phyloP scores from a whole-genome alignment of 2,113 vertebrate species.

The Syngnathus scovelli region DNA sequence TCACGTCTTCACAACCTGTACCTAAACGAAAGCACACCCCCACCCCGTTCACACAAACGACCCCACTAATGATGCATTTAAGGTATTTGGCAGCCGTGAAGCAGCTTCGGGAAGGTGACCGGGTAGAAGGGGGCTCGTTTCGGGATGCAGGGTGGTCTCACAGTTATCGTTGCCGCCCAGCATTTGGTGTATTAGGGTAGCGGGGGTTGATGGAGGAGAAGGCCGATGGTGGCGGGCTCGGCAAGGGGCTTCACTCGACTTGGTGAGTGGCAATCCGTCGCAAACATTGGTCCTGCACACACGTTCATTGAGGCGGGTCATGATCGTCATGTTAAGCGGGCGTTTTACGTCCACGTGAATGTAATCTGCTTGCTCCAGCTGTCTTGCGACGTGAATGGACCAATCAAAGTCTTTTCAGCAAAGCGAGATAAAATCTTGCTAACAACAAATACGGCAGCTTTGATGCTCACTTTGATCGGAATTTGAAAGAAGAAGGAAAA shows the following conservation, averaged over 20 bases:
- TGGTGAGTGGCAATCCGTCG: conserved; percentile 36
- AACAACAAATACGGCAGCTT: neutral
- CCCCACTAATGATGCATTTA: conserved; percentile 73
- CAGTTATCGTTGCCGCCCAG: conserved; percentile 66
- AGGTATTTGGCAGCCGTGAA: conserved; percentile 72
- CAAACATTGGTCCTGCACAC: conserved; percentile 19
- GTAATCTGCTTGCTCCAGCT: neutral
- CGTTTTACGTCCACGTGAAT: neutral
- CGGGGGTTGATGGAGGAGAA: conserved; percentile 52
- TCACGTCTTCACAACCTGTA: conserved; percentile 51
- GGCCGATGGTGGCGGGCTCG: conserved; percentile 36
- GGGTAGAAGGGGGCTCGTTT: conserved; percentile 23
- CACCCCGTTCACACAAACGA: conserved; percentile 59
- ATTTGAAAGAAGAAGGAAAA: too few species aligned
- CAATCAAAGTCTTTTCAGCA: conserved; percentile 1
- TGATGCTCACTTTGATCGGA: too few species aligned
- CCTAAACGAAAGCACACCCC: conserved; percentile 18
- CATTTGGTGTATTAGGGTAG: conserved; percentile 64
- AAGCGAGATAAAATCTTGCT: neutral
- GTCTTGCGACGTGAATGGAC: neutral
- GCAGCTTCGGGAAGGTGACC: conserved; percentile 63
- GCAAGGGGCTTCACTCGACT: conserved; percentile 43
- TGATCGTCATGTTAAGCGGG: conserved; percentile 17
- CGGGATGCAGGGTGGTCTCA: conserved; percentile 56
- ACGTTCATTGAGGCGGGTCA: conserved; percentile 6